Conservation (phyloP, 2,888 invertebrate species). For the Agelastica alni region DNA sequence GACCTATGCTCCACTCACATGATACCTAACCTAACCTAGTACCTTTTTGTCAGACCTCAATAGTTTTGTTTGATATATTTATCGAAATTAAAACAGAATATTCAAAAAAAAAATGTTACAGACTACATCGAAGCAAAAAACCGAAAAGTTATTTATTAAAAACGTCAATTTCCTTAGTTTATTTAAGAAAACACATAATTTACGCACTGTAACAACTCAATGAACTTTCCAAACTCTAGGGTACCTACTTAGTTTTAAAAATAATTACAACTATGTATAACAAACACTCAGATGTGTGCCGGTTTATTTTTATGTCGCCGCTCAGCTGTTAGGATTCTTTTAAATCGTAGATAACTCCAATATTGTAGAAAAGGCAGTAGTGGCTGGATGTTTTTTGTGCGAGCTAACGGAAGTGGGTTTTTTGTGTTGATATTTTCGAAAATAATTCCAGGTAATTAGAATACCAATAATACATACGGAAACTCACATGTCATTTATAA, state of each 20-base stretch:
- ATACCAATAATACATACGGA: too few species aligned
- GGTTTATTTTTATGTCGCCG: constrained; percentile 8
- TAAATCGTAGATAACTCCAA: background rate
- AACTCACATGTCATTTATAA: too few species aligned
- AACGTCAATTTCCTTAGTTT: background rate
- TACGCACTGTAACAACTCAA: background rate
- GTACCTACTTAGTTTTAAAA: constrained; percentile 13
- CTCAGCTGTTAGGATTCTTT: background rate
- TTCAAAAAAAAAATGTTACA: too few species aligned
- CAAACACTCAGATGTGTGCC: background rate
- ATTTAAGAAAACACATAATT: background rate
- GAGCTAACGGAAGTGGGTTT: background rate
- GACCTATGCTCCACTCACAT: too few species aligned
- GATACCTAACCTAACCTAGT: too few species aligned
- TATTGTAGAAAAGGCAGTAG: background rate
- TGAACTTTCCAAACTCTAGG: constrained; percentile 10
- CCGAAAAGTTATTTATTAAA: too few species aligned
- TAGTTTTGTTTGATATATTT: too few species aligned
- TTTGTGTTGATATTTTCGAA: background rate
- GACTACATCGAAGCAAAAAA: background rate
- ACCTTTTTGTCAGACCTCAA: too few species aligned
- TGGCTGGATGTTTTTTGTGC: background rate
- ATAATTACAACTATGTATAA: constrained; percentile 4
- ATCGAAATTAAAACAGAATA: too few species aligned
- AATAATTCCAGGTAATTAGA: background rate